Percentiles rank a stretch among this genome's conserved stretches.
These are phyloP conservation scores for Tenualosa ilisha DNA, from an alignment of 2,797 vertebrate species.

Conservation along the genomic window DNA sequence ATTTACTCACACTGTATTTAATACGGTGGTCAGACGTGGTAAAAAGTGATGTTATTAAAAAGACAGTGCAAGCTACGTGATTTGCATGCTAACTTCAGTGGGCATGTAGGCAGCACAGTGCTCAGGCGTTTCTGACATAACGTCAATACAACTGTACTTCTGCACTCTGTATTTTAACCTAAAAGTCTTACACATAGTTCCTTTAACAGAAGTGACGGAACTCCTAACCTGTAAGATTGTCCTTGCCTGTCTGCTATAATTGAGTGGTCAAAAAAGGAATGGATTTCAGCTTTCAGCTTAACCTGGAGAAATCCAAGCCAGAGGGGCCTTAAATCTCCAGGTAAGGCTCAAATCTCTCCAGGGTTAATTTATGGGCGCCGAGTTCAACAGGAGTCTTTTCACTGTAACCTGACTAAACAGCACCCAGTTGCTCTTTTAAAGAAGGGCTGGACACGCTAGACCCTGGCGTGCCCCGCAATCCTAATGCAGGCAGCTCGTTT, in stretches of 20 bases:
- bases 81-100: too few relatives aligned
- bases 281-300: neutral
- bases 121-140: too few relatives aligned
- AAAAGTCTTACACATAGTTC: too few relatives aligned
- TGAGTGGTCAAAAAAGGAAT: constrained; percentile 10
- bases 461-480: neutral
- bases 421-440: constrained; percentile 9
- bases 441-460: neutral
- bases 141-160: too few relatives aligned
- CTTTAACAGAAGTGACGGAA: neutral
- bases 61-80: too few relatives aligned
- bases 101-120: too few relatives aligned
- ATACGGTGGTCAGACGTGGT: too few relatives aligned
- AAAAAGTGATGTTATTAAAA: too few relatives aligned
- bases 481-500: neutral
- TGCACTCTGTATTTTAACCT: too few relatives aligned
- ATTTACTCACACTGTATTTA: too few relatives aligned
- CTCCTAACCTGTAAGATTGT: neutral
- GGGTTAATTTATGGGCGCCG: constrained; percentile 26
- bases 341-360: constrained; percentile 26
- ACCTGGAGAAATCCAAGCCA: constrained; percentile 34
- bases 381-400: constrained; percentile 14
- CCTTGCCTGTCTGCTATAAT: neutral
- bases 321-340: constrained; percentile 29
- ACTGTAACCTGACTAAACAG: constrained; percentile 17